Conservation (phyloP, 2,113 vertebrate genomes). For the Megaptera novaeangliae region DNA sequence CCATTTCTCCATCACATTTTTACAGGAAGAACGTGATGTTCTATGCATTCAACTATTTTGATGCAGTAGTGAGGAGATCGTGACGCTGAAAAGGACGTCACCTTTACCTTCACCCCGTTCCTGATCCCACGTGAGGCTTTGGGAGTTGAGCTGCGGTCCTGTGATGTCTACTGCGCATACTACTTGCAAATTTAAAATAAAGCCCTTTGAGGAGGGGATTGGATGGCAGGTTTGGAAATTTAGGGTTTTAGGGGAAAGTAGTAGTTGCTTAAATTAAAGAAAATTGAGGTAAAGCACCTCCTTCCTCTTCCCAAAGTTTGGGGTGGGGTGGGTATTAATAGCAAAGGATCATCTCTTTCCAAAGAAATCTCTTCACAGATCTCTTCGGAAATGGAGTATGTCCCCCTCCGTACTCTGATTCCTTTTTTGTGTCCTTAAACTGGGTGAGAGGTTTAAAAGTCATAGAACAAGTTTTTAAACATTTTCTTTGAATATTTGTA, state of each 20-base stretch:
- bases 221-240: not conserved
- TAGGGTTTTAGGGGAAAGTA: not conserved
- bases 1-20: not conserved
- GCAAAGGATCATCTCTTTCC: not conserved
- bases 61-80: not conserved
- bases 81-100: not conserved
- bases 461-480: not conserved
- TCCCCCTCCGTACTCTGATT: not conserved
- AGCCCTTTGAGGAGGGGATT: not conserved
- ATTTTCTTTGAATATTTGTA: not conserved
- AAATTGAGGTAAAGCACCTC: not conserved
- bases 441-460: not conserved
- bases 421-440: not conserved
- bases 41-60: not conserved
- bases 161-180: not conserved
- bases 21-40: not conserved
- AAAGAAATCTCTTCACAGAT: not conserved
- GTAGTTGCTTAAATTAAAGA: not conserved
- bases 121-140: not conserved
- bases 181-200: not conserved
- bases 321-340: not conserved
- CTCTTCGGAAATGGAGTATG: not conserved
- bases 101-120: not conserved
- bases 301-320: not conserved
- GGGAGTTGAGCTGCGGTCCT: not conserved